These are phyloP conservation scores for Ooceraea biroi DNA, from an alignment of 1,140 invertebrate genomes.

Conservation along the genomic window DNA sequence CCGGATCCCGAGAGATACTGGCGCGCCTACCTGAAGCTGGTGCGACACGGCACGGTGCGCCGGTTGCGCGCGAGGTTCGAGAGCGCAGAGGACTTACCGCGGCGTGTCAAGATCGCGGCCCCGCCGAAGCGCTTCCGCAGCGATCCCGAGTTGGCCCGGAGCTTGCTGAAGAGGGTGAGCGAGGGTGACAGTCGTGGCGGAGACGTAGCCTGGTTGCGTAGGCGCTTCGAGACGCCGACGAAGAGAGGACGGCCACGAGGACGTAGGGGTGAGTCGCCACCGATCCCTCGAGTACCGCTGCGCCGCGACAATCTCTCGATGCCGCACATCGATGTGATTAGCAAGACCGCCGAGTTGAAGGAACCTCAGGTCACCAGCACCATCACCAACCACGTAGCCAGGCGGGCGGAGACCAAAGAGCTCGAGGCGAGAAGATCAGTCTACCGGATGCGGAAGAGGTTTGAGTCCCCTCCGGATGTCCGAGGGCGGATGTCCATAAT, in stretches of 20 bases:
- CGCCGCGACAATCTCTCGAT: slow-evolving; percentile 91
- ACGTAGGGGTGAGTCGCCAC: slow-evolving; percentile 87
- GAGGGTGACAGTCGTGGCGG: slow-evolving; percentile 76
- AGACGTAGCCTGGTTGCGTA: slow-evolving; percentile 88
- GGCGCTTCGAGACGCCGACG: slow-evolving; percentile 87
- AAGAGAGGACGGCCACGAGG: slow-evolving; percentile 84
- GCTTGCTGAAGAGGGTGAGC: slow-evolving; percentile 85
- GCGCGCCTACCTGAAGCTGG: slow-evolving; percentile 90
- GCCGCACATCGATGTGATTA: slow-evolving; percentile 95
- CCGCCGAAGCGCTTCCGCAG: slow-evolving; percentile 89
- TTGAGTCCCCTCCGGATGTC: slow-evolving; percentile 85
- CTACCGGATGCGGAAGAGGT: slow-evolving; percentile 90
- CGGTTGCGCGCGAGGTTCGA: slow-evolving; percentile 92
- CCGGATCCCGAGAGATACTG: slow-evolving; percentile 90
- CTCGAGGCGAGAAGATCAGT: slow-evolving; percentile 86
- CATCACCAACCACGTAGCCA: slow-evolving; percentile 73
- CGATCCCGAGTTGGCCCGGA: slow-evolving; percentile 91
- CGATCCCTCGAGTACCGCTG: slow-evolving; percentile 88
- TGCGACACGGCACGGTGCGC: slow-evolving; percentile 91
- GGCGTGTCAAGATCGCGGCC: slow-evolving; percentile 72
- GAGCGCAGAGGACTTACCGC: slow-evolving; percentile 87
- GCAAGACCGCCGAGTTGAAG: slow-evolving; percentile 92
- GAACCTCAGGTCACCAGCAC: slow-evolving; percentile 82
- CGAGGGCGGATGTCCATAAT: slow-evolving; percentile 88
- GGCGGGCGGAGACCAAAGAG: slow-evolving; percentile 80